A percentile compares a stretch with the other conserved stretches of the same genome.
Conservation (phyloP, 2,888 invertebrate species). For the Xestobium rufovillosum region DNA sequence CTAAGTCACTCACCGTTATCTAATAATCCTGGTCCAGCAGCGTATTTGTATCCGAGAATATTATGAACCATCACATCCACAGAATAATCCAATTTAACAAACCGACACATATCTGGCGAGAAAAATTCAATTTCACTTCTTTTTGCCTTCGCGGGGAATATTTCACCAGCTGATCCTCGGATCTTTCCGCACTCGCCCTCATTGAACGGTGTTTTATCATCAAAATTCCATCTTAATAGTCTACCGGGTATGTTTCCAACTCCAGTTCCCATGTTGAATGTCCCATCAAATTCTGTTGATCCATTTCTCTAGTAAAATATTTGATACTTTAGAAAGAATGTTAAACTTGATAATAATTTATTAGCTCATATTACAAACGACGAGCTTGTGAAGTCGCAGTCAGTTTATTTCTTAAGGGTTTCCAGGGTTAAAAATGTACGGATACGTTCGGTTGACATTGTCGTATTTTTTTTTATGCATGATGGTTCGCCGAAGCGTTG, state of each 20-base stretch:
- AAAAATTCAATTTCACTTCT: conserved; percentile 58
- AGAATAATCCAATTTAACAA: conserved; percentile 54
- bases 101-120: conserved; percentile 69
- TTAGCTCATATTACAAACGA: no score
- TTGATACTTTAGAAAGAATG: no score
- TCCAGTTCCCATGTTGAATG: conserved; percentile 71
- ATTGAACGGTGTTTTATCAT: conserved; percentile 48
- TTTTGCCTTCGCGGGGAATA: conserved; percentile 60
- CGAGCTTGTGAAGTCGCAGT: no score
- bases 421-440: no score
- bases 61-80: conserved; percentile 51
- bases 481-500: no score
- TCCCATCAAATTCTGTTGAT: conserved; percentile 63
- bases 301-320: conserved; percentile 61
- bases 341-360: no score
- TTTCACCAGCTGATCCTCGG: conserved; percentile 72
- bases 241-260: conserved; percentile 60
- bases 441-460: no score
- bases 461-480: no score
- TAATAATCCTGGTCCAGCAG: conserved; percentile 55
- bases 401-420: no score
- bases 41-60: conserved; percentile 59
- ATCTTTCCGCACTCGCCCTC: conserved; percentile 53
- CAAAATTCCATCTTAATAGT: conserved; percentile 65
- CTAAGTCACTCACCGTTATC: conserved; percentile 62